Evolutionary conservation across 1,140 invertebrate species (phyloP).

Genomic region (Euborellia annulipes): DNA sequence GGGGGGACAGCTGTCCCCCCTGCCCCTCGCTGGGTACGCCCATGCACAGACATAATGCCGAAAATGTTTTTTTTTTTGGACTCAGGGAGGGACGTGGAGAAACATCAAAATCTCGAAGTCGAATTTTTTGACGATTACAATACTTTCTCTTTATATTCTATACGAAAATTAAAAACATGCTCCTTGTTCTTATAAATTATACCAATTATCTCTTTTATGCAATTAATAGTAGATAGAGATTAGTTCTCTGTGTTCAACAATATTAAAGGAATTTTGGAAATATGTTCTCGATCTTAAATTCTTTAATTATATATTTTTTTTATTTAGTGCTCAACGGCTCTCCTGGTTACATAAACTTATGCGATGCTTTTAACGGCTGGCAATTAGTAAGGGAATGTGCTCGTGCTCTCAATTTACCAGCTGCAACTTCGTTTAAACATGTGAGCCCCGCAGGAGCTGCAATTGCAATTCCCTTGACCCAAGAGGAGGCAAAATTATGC

Average conservation of each 20-base stretch:
- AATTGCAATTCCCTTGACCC: conserved; percentile 60
- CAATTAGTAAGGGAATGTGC: conserved; percentile 86
- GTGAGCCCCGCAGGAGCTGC: conserved; percentile 94
- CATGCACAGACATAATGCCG: too few species aligned
- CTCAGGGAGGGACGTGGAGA: too few species aligned
- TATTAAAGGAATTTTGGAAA: too few species aligned
- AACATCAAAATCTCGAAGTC: too few species aligned
- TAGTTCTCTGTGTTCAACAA: neutral
- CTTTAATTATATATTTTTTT: neutral
- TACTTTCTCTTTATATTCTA: too few species aligned
- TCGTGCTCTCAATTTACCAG: conserved; percentile 59
- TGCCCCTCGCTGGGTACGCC: too few species aligned
- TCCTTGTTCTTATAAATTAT: neutral
- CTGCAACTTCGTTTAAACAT: conserved; percentile 95
- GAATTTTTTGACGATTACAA: too few species aligned
- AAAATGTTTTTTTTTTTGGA: too few species aligned
- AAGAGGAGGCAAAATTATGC: conserved; percentile 66
- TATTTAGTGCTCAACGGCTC: conserved; percentile 73
- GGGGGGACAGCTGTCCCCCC: too few species aligned
- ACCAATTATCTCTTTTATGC: neutral
- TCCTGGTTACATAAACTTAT: conserved; percentile 94
- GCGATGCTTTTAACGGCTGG: conserved; percentile 94
- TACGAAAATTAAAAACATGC: too few species aligned
- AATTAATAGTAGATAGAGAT: neutral
- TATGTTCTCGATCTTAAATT: too few species aligned